Conservation (phyloP, 2,113 vertebrate genomes). For the Cynoglossus semilaevis region DNA sequence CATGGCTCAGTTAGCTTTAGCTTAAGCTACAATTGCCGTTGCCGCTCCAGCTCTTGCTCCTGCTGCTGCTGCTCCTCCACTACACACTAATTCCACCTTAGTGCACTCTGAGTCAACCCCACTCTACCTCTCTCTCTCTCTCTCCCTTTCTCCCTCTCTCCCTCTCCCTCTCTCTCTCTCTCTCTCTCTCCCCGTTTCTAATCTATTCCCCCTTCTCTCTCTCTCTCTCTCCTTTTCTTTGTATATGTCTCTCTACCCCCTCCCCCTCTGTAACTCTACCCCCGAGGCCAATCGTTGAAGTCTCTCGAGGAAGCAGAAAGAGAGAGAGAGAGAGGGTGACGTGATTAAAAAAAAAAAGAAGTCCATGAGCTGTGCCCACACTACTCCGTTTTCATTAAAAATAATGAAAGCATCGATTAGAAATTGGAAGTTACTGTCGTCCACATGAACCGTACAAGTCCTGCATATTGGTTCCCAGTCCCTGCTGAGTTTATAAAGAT, state of each 20-base stretch:
- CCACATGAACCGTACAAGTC: no score
- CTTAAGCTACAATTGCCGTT: constrained; percentile 53
- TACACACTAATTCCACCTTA: constrained; percentile 48
- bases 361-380: no score
- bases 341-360: background rate
- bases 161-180: constrained; percentile 19
- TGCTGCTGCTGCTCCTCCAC: constrained; percentile 45
- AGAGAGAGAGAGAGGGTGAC: constrained; percentile 6
- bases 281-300: constrained; percentile 31
- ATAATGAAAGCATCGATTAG: no score
- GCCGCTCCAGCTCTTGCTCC: constrained; percentile 21
- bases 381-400: no score
- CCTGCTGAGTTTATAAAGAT: no score
- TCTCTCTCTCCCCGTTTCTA: constrained; percentile 9
- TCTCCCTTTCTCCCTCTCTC: no score
- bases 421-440: no score
- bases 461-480: no score
- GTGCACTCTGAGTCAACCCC: constrained; percentile 36
- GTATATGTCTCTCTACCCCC: constrained; percentile 54
- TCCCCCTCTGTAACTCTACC: constrained; percentile 45
- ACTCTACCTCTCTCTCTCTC: constrained; percentile 29
- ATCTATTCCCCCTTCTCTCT: background rate
- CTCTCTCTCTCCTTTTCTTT: constrained; percentile 33
- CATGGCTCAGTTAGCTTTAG: constrained; percentile 73
- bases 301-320: constrained; percentile 24